These are phyloP conservation scores for Catharus ustulatus DNA, from an alignment of 2,797 vertebrate genomes.

Conservation along the genomic window DNA sequence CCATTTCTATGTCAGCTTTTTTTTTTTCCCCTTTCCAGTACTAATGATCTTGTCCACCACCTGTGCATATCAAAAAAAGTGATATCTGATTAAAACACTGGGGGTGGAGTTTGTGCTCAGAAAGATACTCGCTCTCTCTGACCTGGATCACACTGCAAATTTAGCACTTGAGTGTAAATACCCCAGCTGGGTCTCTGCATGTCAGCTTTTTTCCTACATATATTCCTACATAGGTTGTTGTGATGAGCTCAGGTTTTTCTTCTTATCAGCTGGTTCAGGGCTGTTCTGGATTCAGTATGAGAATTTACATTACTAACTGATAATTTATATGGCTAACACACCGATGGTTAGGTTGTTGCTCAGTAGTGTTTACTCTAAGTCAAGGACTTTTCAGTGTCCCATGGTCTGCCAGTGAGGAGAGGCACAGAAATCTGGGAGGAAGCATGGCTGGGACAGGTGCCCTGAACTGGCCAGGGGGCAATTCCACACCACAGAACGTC, in stretches of 20 bases:
- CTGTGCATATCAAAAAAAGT: background rate
- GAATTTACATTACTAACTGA: background rate
- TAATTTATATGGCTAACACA: background rate
- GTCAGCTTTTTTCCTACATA: background rate
- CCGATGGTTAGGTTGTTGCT: background rate
- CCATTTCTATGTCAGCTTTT: background rate
- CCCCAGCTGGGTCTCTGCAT: background rate
- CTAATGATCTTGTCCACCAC: background rate
- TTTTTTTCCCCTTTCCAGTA: background rate
- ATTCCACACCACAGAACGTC: rapidly evolving
- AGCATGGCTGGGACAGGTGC: background rate
- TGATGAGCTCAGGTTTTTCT: background rate
- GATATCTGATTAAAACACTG: background rate
- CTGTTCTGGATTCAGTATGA: background rate
- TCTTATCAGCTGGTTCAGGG: background rate
- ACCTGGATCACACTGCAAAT: background rate
- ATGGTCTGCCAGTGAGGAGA: background rate
- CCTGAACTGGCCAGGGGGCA: background rate
- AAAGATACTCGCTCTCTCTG: rapidly evolving
- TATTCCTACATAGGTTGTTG: background rate
- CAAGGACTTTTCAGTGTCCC: background rate
- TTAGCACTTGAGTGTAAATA: background rate
- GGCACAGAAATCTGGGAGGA: background rate
- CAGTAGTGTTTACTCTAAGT: background rate
- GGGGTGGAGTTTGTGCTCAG: background rate